A percentile compares a stretch with the other conserved stretches of the same genome.
These are phyloP conservation scores for Potamilus streckersoni DNA, from an alignment of 1,140 invertebrate genomes.

Conservation along the genomic window DNA sequence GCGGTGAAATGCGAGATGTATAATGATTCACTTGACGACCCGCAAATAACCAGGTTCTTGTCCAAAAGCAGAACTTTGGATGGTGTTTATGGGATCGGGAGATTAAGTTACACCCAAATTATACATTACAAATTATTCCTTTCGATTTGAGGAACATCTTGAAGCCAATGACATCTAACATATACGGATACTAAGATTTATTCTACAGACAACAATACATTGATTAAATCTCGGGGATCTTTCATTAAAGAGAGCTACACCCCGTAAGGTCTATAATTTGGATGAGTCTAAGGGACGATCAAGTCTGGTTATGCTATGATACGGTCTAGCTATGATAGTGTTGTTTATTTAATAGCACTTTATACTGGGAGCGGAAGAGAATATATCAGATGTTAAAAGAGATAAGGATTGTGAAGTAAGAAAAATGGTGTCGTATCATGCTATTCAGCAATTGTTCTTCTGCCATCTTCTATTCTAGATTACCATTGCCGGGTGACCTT, in stretches of 20 bases:
- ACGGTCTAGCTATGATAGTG: slow-evolving; percentile 28
- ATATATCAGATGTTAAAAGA: no score
- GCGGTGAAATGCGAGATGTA: no score
- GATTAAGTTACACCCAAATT: slow-evolving; percentile 28
- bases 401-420: no score
- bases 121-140: slow-evolving; percentile 34
- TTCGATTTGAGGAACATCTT: slow-evolving; percentile 22
- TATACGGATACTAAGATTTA: slow-evolving; percentile 34
- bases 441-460: no score
- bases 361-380: no score
- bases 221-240: slow-evolving; percentile 18
- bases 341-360: slow-evolving; percentile 7
- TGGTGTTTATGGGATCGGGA: slow-evolving; percentile 20
- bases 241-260: slow-evolving; percentile 27
- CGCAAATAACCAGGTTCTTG: neutral
- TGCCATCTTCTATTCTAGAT: no score
- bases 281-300: slow-evolving; percentile 24
- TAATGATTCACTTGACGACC: slow-evolving; percentile 8
- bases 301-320: slow-evolving; percentile 22
- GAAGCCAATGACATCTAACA: slow-evolving; percentile 5
- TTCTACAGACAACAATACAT: slow-evolving; percentile 14
- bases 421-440: no score
- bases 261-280: slow-evolving; percentile 23
- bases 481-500: no score
- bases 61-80: neutral